Evolutionary conservation across 2,888 invertebrate species (phyloP).

Genomic region (Blera fallax): DNA sequence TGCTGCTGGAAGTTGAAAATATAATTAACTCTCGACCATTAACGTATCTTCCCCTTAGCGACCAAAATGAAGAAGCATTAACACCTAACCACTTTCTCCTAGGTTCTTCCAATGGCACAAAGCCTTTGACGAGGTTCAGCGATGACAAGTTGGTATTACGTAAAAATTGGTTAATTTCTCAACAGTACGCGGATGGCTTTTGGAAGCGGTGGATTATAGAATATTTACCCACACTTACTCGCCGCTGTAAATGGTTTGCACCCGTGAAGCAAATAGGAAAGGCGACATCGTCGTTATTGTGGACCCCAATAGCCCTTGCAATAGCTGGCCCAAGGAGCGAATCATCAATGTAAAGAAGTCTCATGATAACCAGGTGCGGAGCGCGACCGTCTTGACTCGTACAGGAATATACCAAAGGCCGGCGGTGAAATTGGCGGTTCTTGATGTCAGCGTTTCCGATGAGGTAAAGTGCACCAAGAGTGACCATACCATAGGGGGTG

Average conservation of each 20-base stretch:
- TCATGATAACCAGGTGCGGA: conserved; percentile 41
- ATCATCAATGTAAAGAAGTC: conserved; percentile 6
- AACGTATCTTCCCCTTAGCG: conserved; percentile 42
- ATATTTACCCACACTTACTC: conserved; percentile 36
- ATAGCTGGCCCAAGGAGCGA: conserved; percentile 51
- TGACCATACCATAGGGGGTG: conserved; percentile 44
- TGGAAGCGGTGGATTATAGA: conserved; percentile 59
- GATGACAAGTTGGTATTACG: conserved; percentile 6
- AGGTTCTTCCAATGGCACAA: too few relatives aligned
- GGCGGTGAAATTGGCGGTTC: conserved; percentile 53
- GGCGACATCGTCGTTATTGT: conserved; percentile 61
- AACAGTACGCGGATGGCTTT: conserved; percentile 48
- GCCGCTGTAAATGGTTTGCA: not conserved
- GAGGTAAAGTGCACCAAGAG: conserved; percentile 40
- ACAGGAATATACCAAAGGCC: conserved; percentile 38
- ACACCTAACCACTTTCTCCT: too few relatives aligned
- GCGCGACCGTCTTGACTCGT: conserved; percentile 33
- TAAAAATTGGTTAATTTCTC: conserved; percentile 43
- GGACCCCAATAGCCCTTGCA: conserved; percentile 45
- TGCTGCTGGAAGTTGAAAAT: conserved; percentile 46
- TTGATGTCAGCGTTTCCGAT: conserved; percentile 23
- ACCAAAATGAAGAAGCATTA: conserved; percentile 38
- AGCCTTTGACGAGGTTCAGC: conserved; percentile 21
- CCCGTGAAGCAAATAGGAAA: conserved; percentile 6
- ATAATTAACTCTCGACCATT: conserved; percentile 50